Evolutionary conservation across 2,797 vertebrate genomes (phyloP), one percentile per base, ranked within the genome.

Genomic region (Sebastes baramenuke): DNA sequence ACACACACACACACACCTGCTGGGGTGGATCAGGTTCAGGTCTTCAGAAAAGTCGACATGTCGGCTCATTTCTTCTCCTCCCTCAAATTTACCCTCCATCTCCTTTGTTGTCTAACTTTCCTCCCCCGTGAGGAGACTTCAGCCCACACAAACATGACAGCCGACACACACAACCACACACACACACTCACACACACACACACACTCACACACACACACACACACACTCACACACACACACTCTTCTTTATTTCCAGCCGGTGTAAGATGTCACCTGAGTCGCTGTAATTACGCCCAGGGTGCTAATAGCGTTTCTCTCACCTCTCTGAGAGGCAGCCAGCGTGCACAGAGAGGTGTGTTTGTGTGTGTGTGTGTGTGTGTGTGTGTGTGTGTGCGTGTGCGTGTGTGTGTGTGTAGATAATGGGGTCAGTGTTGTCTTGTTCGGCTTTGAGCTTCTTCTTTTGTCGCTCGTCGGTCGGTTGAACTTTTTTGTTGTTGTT

Each of bases 281-380:
- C 84, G 92, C 92, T 95, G 93, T 96, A 95, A 96, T 96, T 96
- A 96, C 85, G 87, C 83, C 80, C 87, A 89, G 89, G 93, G 94
- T 95, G 93, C 91, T 94, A 96, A 96, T 94, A 95, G 93, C 85
- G 65, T 94, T 95, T 94, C 93, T 95, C 92, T 94, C 93, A 91
- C 92, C 90, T 92, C 91, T 85, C 77, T 84, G 77, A 81, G 84
- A 89, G 54, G 52, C 83, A 77, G 73, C 85, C 87, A 84, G 83
- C 55, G 5, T 86, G 82, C 84, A 83, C 46, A 72, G 74, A 76
- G 68, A 81, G 60, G 81, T 77, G 74, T 56, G 77, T 55, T 62
- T 32, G 30, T 32, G 8, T 32, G 59, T 77, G 75, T 75, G 85
- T 73, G 62, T 55, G 54, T 78, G 54, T 66, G 54, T 12, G 52